These are phyloP conservation scores for Myiothlypis coronata DNA, from an alignment of 2,797 vertebrate genomes.

Conservation along the genomic window DNA sequence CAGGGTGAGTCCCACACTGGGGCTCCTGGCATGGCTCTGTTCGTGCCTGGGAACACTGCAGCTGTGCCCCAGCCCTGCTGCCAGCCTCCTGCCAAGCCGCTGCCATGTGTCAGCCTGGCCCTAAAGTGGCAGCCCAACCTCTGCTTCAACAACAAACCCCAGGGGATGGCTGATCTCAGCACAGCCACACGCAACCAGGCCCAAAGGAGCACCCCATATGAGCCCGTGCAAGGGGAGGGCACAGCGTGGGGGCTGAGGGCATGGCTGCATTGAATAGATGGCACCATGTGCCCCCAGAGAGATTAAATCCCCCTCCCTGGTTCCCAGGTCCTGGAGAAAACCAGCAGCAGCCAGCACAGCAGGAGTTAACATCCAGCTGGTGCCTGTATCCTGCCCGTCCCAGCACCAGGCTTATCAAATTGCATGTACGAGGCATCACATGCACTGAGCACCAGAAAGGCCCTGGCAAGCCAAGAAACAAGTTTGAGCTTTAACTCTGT, in stretches of 20 bases:
- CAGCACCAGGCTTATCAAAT: conserved; percentile 73
- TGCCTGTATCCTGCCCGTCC: conserved; percentile 77
- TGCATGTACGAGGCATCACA: conserved; percentile 68
- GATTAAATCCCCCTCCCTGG: not conserved
- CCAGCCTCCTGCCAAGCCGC: not conserved
- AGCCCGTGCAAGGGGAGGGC: accelerated
- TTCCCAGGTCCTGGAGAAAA: not conserved
- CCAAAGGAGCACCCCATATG: accelerated
- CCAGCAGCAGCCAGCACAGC: not conserved
- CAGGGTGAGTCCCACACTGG: accelerated
- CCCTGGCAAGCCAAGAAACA: conserved; percentile 40
- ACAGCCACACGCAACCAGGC: accelerated
- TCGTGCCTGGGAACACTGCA: not conserved
- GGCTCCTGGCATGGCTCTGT: not conserved
- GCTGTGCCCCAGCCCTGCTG: not conserved
- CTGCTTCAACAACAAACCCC: not conserved
- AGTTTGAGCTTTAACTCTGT: conserved; percentile 58
- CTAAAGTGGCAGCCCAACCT: not conserved
- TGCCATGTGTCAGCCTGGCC: not conserved
- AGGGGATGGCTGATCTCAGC: not conserved
- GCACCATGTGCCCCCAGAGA: accelerated
- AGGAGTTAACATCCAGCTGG: conserved; percentile 68
- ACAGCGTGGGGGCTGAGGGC: accelerated
- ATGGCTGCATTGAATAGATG: not conserved
- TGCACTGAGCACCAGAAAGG: conserved; percentile 53